Evolutionary conservation across 1,140 invertebrate genomes (phyloP).

Genomic region (Catajapyx aquilonaris): DNA sequence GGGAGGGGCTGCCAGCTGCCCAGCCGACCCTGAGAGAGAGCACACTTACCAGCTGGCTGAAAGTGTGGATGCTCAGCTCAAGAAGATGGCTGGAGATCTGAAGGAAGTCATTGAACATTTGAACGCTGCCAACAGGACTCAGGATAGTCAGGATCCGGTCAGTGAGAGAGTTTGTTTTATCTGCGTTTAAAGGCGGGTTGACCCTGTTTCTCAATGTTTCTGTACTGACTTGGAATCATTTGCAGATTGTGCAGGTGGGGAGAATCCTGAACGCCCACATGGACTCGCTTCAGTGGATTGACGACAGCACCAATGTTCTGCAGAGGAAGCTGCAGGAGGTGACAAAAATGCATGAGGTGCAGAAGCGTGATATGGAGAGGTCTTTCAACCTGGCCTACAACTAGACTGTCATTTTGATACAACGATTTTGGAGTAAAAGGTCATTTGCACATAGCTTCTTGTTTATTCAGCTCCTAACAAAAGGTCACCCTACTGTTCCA

Average conservation of each 20-base stretch:
- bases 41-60: slow-evolving; percentile 72
- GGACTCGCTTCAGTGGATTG: slow-evolving; percentile 86
- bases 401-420: no score
- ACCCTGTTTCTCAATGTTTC: background rate
- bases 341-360: slow-evolving; percentile 53
- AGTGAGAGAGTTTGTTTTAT: slow-evolving; percentile 16
- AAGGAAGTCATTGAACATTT: slow-evolving; percentile 88
- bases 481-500: no score
- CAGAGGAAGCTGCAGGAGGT: slow-evolving; percentile 62
- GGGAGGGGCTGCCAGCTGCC: slow-evolving; percentile 35
- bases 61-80: slow-evolving; percentile 75
- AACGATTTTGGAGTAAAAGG: no score
- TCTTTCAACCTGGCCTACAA: no score
- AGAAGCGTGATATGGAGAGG: slow-evolving; percentile 51
- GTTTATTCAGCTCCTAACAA: no score
- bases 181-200: background rate
- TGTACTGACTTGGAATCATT: slow-evolving; percentile 7
- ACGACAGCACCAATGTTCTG: slow-evolving; percentile 48
- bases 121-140: slow-evolving; percentile 63
- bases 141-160: slow-evolving; percentile 70
- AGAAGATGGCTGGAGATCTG: slow-evolving; percentile 82
- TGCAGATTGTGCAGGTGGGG: slow-evolving; percentile 67
- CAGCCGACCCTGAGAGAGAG: slow-evolving; percentile 65
- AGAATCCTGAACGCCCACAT: slow-evolving; percentile 90
- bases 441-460: no score